Percentiles rank a stretch among this genome's conserved stretches.
Conservation (phyloP, 2,113 vertebrate species). For the Aplodontia rufa region DNA sequence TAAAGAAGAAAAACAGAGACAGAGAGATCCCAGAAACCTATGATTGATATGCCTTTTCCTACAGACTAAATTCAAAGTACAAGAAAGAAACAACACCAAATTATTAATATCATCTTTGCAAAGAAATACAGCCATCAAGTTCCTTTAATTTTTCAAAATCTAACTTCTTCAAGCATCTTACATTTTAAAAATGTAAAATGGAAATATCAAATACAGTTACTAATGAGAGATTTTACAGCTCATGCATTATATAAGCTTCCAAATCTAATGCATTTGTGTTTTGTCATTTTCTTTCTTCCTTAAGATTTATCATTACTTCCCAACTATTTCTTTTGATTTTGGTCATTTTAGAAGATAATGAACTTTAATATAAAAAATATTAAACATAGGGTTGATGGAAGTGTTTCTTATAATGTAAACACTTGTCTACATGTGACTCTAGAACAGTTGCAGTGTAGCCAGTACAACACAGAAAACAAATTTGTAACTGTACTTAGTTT, state of each 20-base stretch:
- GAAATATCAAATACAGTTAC: background rate
- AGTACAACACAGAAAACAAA: background rate
- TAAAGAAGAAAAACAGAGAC: background rate
- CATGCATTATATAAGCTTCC: background rate
- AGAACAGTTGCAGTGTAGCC: background rate
- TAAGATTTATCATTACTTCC: background rate
- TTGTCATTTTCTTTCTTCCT: background rate
- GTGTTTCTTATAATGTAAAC: background rate
- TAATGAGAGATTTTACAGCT: background rate
- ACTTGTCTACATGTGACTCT: background rate
- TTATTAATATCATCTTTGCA: background rate
- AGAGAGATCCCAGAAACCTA: background rate
- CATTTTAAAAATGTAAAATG: background rate
- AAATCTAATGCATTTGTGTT: background rate
- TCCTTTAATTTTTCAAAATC: conserved; percentile 11
- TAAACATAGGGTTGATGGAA: background rate
- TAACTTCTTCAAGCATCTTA: background rate
- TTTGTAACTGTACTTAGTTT: conserved; percentile 23
- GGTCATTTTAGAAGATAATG: conserved; percentile 13
- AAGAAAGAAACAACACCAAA: conserved; percentile 16
- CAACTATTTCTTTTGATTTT: background rate
- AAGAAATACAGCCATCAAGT: background rate
- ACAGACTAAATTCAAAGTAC: background rate
- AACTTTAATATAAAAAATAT: conserved; percentile 5
- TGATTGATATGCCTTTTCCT: background rate